phyloP scores from a whole-genome alignment of 2,888 invertebrate genomes.

The Torymus tubicola region DNA sequence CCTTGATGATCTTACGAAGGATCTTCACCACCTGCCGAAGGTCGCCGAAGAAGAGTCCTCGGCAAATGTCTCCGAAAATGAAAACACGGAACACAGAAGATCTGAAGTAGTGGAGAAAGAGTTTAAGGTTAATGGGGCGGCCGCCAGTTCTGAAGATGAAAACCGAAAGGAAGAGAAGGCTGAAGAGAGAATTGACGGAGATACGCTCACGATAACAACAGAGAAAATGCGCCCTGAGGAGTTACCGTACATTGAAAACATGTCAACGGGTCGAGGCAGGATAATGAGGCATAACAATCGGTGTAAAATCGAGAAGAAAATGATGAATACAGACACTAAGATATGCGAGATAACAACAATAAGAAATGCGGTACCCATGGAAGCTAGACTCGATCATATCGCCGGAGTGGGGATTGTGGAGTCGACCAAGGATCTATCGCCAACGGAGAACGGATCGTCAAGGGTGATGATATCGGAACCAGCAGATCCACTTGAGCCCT shows the following conservation, averaged over 20 bases:
- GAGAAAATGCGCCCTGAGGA: conserved; percentile 56
- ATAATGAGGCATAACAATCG: conserved; percentile 52
- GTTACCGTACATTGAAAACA: conserved; percentile 55
- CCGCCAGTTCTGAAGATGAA: not conserved
- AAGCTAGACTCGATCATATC: conserved; percentile 69
- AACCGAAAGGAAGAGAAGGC: not conserved
- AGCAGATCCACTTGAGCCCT: conserved; percentile 64
- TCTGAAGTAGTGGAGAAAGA: no score
- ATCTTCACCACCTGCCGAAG: conserved; percentile 18
- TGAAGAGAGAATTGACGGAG: conserved; percentile 59
- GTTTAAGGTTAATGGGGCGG: not conserved
- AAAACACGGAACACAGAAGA: conserved; percentile 32
- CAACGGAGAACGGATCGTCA: conserved; percentile 37
- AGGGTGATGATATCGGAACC: conserved; percentile 70
- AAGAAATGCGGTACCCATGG: conserved; percentile 65
- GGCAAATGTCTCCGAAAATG: not conserved
- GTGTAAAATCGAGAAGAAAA: conserved; percentile 65
- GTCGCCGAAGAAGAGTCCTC: conserved; percentile 42
- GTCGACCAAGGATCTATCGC: conserved; percentile 53
- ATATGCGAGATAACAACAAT: conserved; percentile 70
- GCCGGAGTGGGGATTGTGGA: conserved; percentile 71
- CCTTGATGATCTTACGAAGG: conserved; percentile 34
- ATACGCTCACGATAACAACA: conserved; percentile 61
- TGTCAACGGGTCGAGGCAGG: conserved; percentile 60
- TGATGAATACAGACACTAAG: conserved; percentile 60